Conservation (phyloP, 2,888 invertebrate genomes). For the Scaptomyza cyrtandrae region DNA sequence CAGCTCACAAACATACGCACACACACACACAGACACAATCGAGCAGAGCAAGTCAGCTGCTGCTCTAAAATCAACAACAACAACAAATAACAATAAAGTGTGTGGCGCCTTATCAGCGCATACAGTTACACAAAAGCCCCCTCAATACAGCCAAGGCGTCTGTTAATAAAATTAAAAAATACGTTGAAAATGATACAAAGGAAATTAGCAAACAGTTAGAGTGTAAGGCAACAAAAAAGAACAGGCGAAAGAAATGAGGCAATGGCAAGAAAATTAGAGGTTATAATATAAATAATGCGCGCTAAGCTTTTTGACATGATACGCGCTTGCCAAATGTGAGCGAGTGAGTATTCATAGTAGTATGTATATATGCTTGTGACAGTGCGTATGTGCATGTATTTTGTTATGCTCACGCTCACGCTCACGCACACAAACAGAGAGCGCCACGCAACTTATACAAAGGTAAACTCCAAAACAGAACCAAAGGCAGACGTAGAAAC, state of each 20-base stretch:
- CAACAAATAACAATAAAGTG: constrained; percentile 69
- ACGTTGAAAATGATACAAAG: constrained; percentile 45
- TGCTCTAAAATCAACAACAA: constrained; percentile 53
- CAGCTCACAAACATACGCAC: constrained; percentile 21
- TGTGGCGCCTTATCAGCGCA: constrained; percentile 56
- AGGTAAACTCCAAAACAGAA: constrained; percentile 60
- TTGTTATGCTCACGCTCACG: constrained; percentile 49
- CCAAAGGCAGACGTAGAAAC: constrained; percentile 41
- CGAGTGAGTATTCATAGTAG: constrained; percentile 30
- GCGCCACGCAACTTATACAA: constrained; percentile 31
- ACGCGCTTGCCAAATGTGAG: constrained; percentile 46
- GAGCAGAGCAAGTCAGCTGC: constrained; percentile 65
- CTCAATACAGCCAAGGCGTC: constrained; percentile 17
- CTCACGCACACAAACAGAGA: constrained; percentile 28
- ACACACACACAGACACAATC: constrained; percentile 16
- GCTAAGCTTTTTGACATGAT: constrained; percentile 77
- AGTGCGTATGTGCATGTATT: constrained; percentile 35
- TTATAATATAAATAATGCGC: constrained; percentile 74
- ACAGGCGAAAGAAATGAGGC: constrained; percentile 47
- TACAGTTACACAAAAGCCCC: constrained; percentile 24
- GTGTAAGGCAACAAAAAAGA: constrained; percentile 30
- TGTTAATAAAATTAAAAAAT: constrained; percentile 52
- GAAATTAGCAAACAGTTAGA: constrained; percentile 66
- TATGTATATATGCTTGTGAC: constrained; percentile 17
- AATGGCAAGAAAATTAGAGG: constrained; percentile 70